phyloP scores from a whole-genome alignment of 1,140 invertebrate genomes.

The Drosophila carrolli region DNA sequence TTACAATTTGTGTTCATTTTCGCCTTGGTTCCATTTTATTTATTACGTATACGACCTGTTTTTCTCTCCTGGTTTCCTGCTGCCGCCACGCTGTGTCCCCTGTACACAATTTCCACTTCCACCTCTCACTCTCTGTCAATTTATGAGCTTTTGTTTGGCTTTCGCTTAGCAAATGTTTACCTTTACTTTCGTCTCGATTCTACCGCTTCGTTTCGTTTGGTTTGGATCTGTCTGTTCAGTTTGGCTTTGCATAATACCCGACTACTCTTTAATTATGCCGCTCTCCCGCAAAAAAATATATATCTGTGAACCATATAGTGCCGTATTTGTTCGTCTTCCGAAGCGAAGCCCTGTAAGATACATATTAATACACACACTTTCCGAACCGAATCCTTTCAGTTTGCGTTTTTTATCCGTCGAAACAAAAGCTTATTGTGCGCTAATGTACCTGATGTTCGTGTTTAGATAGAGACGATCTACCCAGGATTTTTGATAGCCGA shows the following conservation, averaged over 20 bases:
- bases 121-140: conserved; percentile 54
- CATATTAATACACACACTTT: conserved; percentile 26
- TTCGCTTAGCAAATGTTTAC: conserved; percentile 81
- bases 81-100: conserved; percentile 38
- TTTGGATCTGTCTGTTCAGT: conserved; percentile 34
- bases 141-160: conserved; percentile 81
- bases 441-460: conserved; percentile 30
- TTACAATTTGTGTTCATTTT: conserved; percentile 42
- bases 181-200: conserved; percentile 48
- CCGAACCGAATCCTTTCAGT: conserved; percentile 10
- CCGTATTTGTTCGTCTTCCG: conserved; percentile 45
- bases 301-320: conserved; percentile 51
- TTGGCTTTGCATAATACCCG: conserved; percentile 59
- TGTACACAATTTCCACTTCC: conserved; percentile 64
- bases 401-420: conserved; percentile 24
- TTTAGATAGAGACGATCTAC: conserved; percentile 25
- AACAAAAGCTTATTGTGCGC: conserved; percentile 46
- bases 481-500: conserved; percentile 10
- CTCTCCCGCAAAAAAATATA: conserved; percentile 11
- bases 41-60: conserved; percentile 75
- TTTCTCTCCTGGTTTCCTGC: conserved; percentile 20
- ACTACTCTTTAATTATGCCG: conserved; percentile 56
- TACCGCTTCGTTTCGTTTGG: conserved; percentile 35
- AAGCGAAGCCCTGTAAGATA: conserved; percentile 45
- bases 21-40: conserved; percentile 41